Base-by-base conservation (phyloP, 2,113 vertebrate species). In the Cercocebus atys region DNA sequence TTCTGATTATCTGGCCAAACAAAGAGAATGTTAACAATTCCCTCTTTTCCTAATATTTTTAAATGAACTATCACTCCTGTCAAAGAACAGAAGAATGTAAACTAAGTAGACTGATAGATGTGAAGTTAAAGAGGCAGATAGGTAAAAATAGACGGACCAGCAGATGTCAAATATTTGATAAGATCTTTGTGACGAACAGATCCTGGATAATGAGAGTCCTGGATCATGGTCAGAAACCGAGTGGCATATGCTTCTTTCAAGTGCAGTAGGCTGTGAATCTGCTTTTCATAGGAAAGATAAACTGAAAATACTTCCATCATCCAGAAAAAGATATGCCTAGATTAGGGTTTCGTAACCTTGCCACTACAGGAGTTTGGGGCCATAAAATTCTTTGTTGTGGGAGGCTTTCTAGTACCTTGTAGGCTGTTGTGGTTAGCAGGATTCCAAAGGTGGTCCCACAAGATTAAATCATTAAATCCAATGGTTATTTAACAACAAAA, bases 201-300 rank as follows among this genome's bases (percentile, higher is more conserved):
- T 90, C 47, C 38, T 80, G 5, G 57, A 85, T 89, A 93, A 97
- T 92, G 32, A 72, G 45, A 72, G 35, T 82, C 94, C 76, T 84
- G 80, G 57, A 84, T 89, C 32, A 43, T 66, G 92, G 86, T 61
- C 83, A 95, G 80, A 95, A 96, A 96, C 30, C 4, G 40, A 81
- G 82, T 59, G 47, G 23, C 76, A 88, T 96, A 90, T 92, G 95
- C 30, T 97, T 97, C 82, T 91, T 93, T 96, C 68, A 94, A 86
- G 55, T 27, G 17, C 35, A 90, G 9, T 32, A 96, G 94, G 70
- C 59, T 97, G 45, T 92, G 38, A 79, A 88, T 83, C n/a, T 93
- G 75, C n/a, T 89, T 93, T 64, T 91, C 9, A 40, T 43, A 61
- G 50, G 57, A 82, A 76, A 88, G 43, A 86, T 75, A 89, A 95